Percentiles rank a stretch among this genome's conserved stretches.
Evolutionary conservation across 1,140 invertebrate species (phyloP).

Genomic region (Chionoecetes opilio): DNA sequence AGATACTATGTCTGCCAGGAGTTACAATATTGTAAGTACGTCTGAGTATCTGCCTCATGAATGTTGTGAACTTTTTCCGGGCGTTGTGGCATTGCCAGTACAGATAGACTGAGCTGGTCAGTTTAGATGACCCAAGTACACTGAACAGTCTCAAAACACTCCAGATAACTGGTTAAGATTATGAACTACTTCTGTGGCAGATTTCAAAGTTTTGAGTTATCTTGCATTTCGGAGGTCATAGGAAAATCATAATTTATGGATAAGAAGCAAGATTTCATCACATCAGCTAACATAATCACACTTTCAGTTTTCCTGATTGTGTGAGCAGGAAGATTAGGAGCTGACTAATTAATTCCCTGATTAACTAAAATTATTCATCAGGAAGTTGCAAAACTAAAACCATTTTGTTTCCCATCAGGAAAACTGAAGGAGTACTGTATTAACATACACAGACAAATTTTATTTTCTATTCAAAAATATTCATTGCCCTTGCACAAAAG

Average conservation of each 20-base stretch:
- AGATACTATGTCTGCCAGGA: no score
- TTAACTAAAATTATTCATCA: neutral
- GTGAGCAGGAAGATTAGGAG: neutral
- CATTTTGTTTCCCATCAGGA: neutral
- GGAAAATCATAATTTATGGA: neutral
- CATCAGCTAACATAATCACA: neutral
- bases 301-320: conserved; percentile 30
- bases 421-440: conserved; percentile 3
- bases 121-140: neutral
- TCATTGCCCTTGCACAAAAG: neutral
- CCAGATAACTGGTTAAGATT: conserved; percentile 19
- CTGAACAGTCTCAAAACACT: neutral
- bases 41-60: neutral
- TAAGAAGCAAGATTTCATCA: conserved; percentile 28
- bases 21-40: no score
- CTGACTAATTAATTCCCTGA: neutral
- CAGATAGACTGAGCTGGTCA: neutral
- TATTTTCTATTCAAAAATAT: neutral
- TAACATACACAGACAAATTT: neutral
- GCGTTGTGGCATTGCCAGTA: neutral
- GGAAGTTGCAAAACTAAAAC: neutral
- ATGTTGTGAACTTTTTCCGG: neutral
- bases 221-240: neutral
- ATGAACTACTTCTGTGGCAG: neutral
- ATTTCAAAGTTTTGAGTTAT: conserved; percentile 2